Base-by-base conservation (phyloP, 2,113 vertebrate genomes). In the Phyllostomus discolor region DNA sequence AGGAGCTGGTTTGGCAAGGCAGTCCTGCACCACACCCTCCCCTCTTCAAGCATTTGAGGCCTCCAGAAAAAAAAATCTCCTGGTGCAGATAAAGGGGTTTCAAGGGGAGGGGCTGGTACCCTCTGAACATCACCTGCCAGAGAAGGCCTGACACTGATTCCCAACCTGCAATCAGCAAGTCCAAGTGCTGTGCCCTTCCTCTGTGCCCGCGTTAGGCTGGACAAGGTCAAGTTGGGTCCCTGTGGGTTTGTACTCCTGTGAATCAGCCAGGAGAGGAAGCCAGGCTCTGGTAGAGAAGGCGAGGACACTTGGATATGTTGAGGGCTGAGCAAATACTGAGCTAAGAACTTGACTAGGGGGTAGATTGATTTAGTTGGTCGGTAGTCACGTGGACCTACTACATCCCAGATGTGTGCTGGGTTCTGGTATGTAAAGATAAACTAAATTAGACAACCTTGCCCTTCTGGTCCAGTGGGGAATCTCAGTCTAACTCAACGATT, bases 1-100 rank as follows among this genome's bases (percentile, higher is more conserved):
- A 72, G 90, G 52, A 91, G 88, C 90, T 85, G 59, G 82, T 80
- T 93, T 31, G 69, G 91, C 97, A 97, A 94, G 97, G 1, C 73
- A 50, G 86, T 97, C 94, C 95, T 95, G 95, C 20, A 70, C 52
- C 28, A 33, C 62, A 52, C 90, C 67, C 24, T 0, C 83, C 85
- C 76, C 46, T 95, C 87, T 86, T 46, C 0, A 1, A 72, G 87
- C 54, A 72, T 82, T 46, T 79, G 87, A 95, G 50, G 78, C 72
- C 69, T 95, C 81, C 59, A 70, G 85, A 59, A 28, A 48, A n/a
- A 92, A n/a, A 92, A 78, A 57, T 22, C 75, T 75, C 35, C 48
- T 92, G 52, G 82, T 95, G 19, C 67, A 81, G 81, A 91, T 50
- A 81, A 97, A 94, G 54, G 82, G 28, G 22, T 59, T 92, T 94